Conservation (phyloP, 2,888 invertebrate genomes). For the Limnephilus auricula region DNA sequence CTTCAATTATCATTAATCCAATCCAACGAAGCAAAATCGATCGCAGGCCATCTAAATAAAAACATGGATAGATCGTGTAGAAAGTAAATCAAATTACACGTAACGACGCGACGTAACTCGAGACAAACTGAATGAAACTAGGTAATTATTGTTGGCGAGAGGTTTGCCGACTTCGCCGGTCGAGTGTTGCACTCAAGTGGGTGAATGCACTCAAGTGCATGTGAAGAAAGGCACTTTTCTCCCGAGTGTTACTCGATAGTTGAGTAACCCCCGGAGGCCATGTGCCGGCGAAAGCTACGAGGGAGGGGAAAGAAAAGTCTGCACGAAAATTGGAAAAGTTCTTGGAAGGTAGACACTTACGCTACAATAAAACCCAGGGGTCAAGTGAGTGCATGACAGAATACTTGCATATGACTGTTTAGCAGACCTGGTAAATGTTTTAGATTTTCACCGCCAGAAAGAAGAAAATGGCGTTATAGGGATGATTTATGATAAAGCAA, state of each 20-base stretch:
- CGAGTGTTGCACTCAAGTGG: slow-evolving; percentile 46
- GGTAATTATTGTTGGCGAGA: slow-evolving; percentile 28
- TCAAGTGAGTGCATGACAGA: neutral
- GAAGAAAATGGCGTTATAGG: neutral
- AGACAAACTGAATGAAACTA: slow-evolving; percentile 34
- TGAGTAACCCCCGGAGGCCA: slow-evolving; percentile 55
- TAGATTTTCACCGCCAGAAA: neutral
- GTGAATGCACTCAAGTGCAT: slow-evolving; percentile 58
- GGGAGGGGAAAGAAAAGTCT: neutral
- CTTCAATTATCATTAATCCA: neutral
- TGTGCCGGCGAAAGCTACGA: slow-evolving; percentile 28
- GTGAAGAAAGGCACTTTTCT: slow-evolving; percentile 62
- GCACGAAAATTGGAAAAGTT: neutral
- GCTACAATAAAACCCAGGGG: neutral
- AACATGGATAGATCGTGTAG: slow-evolving; percentile 17
- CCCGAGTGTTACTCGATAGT: slow-evolving; percentile 52
- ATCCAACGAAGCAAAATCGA: neutral
- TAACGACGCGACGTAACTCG: slow-evolving; percentile 5
- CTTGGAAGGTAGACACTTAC: neutral
- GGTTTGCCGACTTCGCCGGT: slow-evolving; percentile 18
- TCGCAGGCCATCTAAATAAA: neutral
- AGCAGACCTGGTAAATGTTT: neutral
- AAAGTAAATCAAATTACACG: slow-evolving; percentile 29
- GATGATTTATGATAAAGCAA: neutral
- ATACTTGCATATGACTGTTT: neutral